Evolutionary conservation across 2,797 vertebrate genomes (phyloP).

Genomic region (Smutsia temminckii): DNA sequence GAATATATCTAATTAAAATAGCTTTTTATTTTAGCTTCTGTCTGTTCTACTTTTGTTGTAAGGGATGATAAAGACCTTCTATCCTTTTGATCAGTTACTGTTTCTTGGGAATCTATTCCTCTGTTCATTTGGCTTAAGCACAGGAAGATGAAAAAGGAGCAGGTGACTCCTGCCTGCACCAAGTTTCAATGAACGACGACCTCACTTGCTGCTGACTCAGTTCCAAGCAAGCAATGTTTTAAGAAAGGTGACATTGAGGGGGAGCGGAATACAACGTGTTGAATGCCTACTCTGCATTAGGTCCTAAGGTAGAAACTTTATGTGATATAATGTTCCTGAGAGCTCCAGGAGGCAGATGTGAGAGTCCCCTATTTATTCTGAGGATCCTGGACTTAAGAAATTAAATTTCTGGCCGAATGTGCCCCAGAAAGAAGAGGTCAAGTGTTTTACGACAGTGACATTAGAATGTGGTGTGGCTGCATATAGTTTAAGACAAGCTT

Average conservation of each 20-base stretch:
- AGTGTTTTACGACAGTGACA: accelerated
- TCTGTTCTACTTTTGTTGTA: neutral
- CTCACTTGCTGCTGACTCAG: neutral
- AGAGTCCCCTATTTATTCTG: neutral
- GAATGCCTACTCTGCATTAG: neutral
- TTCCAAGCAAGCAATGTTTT: neutral
- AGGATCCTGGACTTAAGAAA: neutral
- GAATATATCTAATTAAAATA: neutral
- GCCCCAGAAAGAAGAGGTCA: neutral
- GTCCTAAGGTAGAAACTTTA: neutral
- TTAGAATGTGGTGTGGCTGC: neutral
- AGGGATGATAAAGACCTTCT: neutral
- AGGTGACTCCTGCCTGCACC: neutral
- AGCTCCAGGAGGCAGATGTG: neutral
- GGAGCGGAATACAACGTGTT: too few species aligned
- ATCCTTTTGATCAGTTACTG: neutral
- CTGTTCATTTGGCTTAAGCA: neutral
- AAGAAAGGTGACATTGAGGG: neutral
- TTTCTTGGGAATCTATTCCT: neutral
- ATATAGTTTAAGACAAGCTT: neutral
- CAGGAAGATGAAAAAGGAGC: neutral
- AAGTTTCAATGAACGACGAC: neutral
- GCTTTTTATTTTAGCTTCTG: neutral
- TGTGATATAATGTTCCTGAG: neutral
- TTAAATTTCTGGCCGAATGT: neutral